phyloP scores from a whole-genome alignment of 1,140 invertebrate genomes.

The Hormaphis cornu region DNA sequence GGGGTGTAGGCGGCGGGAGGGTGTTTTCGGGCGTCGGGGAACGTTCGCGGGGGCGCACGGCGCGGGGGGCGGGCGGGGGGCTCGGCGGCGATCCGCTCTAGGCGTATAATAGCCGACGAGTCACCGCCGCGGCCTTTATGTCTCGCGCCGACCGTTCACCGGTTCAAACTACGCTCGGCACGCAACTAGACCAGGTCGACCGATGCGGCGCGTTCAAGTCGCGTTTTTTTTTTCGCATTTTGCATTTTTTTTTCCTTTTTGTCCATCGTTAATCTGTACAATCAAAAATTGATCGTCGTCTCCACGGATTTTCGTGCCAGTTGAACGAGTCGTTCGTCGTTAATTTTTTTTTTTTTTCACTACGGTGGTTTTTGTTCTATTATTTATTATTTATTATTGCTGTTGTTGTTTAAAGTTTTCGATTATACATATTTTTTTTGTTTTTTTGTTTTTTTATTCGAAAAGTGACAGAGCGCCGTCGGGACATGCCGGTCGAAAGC shows the following conservation, averaged over 20 bases:
- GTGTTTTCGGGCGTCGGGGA: background rate
- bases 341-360: background rate
- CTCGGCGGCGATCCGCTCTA: constrained; percentile 17
- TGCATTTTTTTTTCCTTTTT: background rate
- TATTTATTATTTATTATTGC: background rate
- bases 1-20: background rate
- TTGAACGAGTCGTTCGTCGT: background rate
- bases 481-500: constrained; percentile 1
- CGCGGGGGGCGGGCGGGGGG: background rate
- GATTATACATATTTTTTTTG: background rate
- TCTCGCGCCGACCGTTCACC: constrained; percentile 23
- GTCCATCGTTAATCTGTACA: background rate
- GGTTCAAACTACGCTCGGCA: constrained; percentile 22
- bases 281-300: background rate
- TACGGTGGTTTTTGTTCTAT: constrained; percentile 22
- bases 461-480: constrained; percentile 4
- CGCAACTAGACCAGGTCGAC: constrained; percentile 27
- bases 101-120: constrained; percentile 29
- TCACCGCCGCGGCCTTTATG: constrained; percentile 20
- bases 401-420: constrained; percentile 4
- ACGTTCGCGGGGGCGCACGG: background rate
- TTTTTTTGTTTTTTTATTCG: constrained; percentile 14
- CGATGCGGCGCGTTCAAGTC: constrained; percentile 6
- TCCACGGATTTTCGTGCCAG: background rate
- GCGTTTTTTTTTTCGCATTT: background rate